phyloP scores from a whole-genome alignment of 2,113 vertebrate species.

The Okapia johnstoni region DNA sequence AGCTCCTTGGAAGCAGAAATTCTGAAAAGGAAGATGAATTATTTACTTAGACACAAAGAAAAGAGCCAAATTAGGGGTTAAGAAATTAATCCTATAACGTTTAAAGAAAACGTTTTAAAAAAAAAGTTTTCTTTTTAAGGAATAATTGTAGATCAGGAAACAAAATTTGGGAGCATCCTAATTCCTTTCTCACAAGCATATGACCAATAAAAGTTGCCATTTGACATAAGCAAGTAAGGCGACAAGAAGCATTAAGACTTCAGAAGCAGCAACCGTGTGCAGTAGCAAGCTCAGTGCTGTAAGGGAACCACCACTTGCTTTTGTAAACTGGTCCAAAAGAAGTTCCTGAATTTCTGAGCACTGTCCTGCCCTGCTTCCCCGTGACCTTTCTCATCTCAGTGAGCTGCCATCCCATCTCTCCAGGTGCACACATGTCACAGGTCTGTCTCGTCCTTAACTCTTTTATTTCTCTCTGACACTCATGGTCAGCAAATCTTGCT shows the following conservation, averaged over 20 bases:
- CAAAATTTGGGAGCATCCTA: background rate
- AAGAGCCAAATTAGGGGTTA: background rate
- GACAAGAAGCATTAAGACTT: background rate
- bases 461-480: background rate
- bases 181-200: background rate
- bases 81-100: background rate
- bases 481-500: background rate
- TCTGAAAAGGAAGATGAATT: background rate
- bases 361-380: background rate
- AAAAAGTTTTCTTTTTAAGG: background rate
- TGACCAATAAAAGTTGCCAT: background rate
- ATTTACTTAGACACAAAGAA: background rate
- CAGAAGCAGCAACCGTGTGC: background rate
- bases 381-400: accelerated
- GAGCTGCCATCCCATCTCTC: background rate
- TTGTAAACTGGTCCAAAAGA: background rate
- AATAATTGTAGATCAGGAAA: background rate
- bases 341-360: background rate
- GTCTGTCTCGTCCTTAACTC: background rate
- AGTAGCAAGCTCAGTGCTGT: too few relatives aligned
- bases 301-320: background rate
- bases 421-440: background rate
- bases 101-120: background rate
- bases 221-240: background rate
- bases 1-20: background rate